These are phyloP conservation scores for Harmothoe impar DNA, from an alignment of 2,888 invertebrate genomes.

Conservation along the genomic window DNA sequence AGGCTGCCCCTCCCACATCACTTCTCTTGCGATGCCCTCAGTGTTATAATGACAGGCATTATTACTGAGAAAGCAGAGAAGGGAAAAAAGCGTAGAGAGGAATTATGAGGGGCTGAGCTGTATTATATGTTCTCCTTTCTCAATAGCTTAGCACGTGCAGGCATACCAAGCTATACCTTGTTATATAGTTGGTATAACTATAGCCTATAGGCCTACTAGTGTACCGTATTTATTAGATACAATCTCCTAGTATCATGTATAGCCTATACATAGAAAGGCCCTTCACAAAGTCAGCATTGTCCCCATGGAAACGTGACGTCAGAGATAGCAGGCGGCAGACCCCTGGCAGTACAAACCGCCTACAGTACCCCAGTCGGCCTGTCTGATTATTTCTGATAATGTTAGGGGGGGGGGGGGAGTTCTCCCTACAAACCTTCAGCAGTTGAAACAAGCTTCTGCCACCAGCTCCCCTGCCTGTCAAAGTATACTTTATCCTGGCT, in stretches of 20 bases:
- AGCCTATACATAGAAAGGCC: not conserved
- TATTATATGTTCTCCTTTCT: not conserved
- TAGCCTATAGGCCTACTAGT: no score
- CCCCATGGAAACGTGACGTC: constrained; percentile 27
- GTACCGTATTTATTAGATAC: no score
- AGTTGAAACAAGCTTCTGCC: not conserved
- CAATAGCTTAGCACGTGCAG: not conserved
- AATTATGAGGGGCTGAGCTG: no score
- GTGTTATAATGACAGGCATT: not conserved
- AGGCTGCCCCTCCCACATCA: not conserved
- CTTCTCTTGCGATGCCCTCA: not conserved
- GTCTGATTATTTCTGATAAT: constrained; percentile 9
- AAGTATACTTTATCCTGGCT: not conserved
- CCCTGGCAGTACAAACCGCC: not conserved
- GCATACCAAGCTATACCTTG: not conserved
- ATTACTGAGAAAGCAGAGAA: not conserved
- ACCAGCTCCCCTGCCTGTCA: no score
- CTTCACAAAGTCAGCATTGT: not conserved
- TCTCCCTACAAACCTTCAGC: not conserved
- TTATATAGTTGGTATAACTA: not conserved
- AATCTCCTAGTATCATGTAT: no score
- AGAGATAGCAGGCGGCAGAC: not conserved
- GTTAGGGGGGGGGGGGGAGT: not conserved
- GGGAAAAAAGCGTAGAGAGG: not conserved
- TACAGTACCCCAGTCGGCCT: not conserved